These are phyloP conservation scores for Diachasmimorpha longicaudata DNA, from an alignment of 1,140 invertebrate genomes.

Conservation along the genomic window DNA sequence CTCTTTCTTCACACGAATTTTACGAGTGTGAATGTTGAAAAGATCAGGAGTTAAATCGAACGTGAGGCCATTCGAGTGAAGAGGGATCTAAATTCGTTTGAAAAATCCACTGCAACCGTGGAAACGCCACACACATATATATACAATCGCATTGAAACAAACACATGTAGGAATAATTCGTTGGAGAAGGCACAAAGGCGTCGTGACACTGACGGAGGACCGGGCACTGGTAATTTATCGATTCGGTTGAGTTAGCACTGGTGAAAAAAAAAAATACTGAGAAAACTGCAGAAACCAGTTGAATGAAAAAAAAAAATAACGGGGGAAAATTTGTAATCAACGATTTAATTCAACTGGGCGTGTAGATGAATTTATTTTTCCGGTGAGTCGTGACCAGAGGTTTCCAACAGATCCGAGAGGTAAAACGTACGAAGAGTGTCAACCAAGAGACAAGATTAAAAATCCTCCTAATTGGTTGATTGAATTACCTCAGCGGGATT, in stretches of 20 bases:
- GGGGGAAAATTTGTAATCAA: constrained; percentile 51
- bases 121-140: background rate
- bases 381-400: constrained; percentile 45
- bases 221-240: constrained; percentile 30
- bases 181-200: constrained; percentile 17
- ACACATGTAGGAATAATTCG: constrained; percentile 14
- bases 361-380: constrained; percentile 59
- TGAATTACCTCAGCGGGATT: constrained; percentile 39
- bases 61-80: background rate
- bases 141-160: background rate
- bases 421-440: background rate
- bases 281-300: background rate
- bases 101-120: background rate
- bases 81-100: background rate
- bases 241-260: constrained; percentile 15
- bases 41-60: background rate
- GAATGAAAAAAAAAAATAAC: constrained; percentile 31
- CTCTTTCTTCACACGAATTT: background rate
- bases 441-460: constrained; percentile 56
- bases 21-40: background rate
- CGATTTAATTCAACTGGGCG: constrained; percentile 53
- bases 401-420: background rate
- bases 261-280: constrained; percentile 19
- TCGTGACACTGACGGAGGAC: constrained; percentile 23
- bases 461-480: constrained; percentile 61